Evolutionary conservation across 2,797 vertebrate species (phyloP).

Genomic region (Micrastur ruficollis): DNA sequence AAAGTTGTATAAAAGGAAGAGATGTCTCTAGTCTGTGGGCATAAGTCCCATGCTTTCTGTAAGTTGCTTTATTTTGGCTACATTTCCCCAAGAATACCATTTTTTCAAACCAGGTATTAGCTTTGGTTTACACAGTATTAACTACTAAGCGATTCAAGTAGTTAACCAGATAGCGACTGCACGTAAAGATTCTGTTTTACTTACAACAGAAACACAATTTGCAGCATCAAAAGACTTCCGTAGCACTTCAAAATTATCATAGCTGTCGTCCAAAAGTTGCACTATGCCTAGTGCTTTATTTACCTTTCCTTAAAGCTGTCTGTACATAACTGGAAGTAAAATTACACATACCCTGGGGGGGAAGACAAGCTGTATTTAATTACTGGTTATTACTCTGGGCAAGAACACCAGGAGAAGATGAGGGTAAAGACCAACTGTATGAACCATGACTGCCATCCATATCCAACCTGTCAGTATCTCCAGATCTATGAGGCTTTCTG

Average conservation of each 20-base stretch:
- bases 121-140: not conserved
- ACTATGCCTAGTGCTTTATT: not conserved
- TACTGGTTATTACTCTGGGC: not conserved
- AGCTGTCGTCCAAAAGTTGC: not conserved
- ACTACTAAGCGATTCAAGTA: not conserved
- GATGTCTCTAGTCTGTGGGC: not conserved
- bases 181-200: not conserved
- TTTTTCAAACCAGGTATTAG: not conserved
- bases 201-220: too few relatives aligned
- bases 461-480: not conserved
- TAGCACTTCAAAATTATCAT: not conserved
- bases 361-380: not conserved
- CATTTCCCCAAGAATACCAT: rapidly evolving
- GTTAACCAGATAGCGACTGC: not conserved
- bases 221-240: not conserved
- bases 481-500: not conserved
- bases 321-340: not conserved
- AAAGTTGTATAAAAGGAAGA: not conserved
- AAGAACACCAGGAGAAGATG: not conserved
- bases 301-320: not conserved
- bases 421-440: not conserved
- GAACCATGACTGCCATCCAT: not conserved
- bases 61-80: not conserved
- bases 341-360: not conserved
- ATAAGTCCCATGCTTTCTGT: rapidly evolving